Percentiles rank a stretch among this genome's conserved stretches.
Conservation (phyloP, 2,797 vertebrate genomes). For the Centroberyx gerrardi region DNA sequence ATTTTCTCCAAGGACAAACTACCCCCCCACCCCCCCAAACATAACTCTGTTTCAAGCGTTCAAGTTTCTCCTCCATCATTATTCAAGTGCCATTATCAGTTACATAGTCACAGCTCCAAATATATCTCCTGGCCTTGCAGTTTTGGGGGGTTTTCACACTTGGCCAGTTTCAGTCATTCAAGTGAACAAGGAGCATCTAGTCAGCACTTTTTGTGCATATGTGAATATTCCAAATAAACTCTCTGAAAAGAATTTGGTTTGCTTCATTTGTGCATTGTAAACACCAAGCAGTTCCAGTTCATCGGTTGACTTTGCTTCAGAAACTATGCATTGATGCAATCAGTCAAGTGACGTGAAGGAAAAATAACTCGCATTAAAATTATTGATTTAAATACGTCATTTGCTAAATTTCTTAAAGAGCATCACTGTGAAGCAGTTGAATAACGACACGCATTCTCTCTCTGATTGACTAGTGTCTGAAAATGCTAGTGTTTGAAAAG, state of each 20-base stretch:
- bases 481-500: slow-evolving; percentile 8
- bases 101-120: slow-evolving; percentile 4
- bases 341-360: slow-evolving; percentile 45
- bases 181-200: slow-evolving; percentile 8
- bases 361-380: slow-evolving; percentile 34
- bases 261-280: slow-evolving; percentile 64
- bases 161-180: slow-evolving; percentile 8
- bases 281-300: slow-evolving; percentile 32
- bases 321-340: slow-evolving; percentile 28
- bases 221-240: slow-evolving; percentile 35
- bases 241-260: slow-evolving; percentile 28
- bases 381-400: slow-evolving; percentile 24
- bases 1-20: slow-evolving; percentile 66
- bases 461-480: slow-evolving; percentile 8
- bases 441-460: slow-evolving; percentile 19
- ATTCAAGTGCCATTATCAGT: slow-evolving; percentile 16
- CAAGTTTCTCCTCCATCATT: slow-evolving; percentile 37
- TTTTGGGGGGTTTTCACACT: slow-evolving; percentile 22
- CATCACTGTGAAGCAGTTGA: slow-evolving; percentile 5
- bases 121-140: not conserved
- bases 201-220: slow-evolving; percentile 37
- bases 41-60: slow-evolving; percentile 46
- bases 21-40: slow-evolving; percentile 6
- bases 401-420: not conserved
- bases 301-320: slow-evolving; percentile 39